Evolutionary conservation across 2,888 invertebrate species (phyloP).

Genomic region (Minunthozetes semirufus): DNA sequence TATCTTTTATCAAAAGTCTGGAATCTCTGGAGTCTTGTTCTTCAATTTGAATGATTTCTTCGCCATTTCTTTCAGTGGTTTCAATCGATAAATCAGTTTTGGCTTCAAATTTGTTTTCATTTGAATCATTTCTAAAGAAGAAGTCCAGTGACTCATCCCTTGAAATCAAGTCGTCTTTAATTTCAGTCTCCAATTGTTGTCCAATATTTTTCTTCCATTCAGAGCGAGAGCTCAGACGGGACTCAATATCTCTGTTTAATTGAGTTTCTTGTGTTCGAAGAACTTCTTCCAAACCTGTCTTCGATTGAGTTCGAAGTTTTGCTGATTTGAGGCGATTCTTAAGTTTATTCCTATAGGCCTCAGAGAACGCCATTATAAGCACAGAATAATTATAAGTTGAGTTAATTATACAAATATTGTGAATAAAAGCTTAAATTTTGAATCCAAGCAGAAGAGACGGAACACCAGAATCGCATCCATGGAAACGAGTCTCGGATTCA

Average conservation of each 20-base stretch:
- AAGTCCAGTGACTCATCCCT: neutral
- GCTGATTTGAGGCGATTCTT: constrained; percentile 7
- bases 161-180: neutral
- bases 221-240: neutral
- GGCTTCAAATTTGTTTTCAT: neutral
- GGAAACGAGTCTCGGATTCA: too few species aligned
- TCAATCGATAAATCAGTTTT: neutral
- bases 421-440: too few species aligned
- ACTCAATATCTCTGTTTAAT: constrained; percentile 6
- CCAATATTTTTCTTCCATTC: neutral
- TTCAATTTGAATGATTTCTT: constrained; percentile 22
- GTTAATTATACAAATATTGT: too few species aligned
- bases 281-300: neutral
- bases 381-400: too few species aligned
- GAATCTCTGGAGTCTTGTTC: neutral
- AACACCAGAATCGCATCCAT: too few species aligned
- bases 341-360: constrained; percentile 7
- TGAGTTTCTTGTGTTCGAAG: neutral
- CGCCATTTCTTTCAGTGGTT: neutral
- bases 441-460: too few species aligned
- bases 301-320: neutral
- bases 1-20: constrained; percentile 5
- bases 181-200: neutral
- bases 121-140: neutral
- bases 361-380: constrained; percentile 27